These are phyloP conservation scores for Equus przewalskii DNA, from an alignment of 2,113 vertebrate genomes.

Conservation along the genomic window DNA sequence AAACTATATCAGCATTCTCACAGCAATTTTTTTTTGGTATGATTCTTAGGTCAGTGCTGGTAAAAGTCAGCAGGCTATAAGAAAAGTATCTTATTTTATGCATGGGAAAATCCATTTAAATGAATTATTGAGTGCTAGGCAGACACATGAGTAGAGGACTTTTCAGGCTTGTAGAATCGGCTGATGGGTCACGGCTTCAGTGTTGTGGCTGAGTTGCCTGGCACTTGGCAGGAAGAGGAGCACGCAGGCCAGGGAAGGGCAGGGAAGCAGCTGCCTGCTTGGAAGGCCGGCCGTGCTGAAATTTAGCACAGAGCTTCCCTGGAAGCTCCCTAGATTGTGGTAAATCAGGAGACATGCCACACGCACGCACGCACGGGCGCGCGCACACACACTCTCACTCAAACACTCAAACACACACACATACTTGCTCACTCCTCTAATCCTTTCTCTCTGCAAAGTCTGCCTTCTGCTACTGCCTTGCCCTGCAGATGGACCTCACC, in stretches of 20 bases:
- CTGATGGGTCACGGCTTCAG: background rate
- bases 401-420: background rate
- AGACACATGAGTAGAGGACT: background rate
- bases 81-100: background rate
- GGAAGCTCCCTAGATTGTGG: background rate
- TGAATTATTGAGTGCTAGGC: background rate
- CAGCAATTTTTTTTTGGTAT: background rate
- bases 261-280: background rate
- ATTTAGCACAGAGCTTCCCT: background rate
- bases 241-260: no score
- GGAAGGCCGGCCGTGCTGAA: background rate
- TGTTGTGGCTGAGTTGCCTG: background rate
- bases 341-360: background rate
- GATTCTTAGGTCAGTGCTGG: background rate
- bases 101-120: background rate
- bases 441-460: background rate
- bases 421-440: background rate
- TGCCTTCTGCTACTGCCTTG: background rate
- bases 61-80: background rate
- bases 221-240: background rate
- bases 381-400: no score
- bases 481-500: background rate
- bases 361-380: accelerated
- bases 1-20: background rate
- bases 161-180: background rate